A percentile compares a stretch with the other conserved stretches of the same genome.
Evolutionary conservation across 2,888 invertebrate species (phyloP).

Genomic region (Halocaridina rubra): DNA sequence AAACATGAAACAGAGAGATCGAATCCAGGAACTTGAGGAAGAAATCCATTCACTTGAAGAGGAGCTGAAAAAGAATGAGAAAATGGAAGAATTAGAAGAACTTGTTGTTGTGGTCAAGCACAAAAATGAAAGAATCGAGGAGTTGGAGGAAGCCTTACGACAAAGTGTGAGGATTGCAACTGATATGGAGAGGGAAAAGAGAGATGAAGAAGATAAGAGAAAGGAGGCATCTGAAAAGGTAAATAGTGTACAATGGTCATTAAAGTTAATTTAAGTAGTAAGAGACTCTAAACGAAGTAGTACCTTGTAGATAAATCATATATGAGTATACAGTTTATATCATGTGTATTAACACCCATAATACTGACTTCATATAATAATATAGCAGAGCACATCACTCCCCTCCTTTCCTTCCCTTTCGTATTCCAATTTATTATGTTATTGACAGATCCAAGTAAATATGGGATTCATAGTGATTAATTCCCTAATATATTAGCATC

Average conservation of each 20-base stretch:
- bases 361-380: too few relatives aligned
- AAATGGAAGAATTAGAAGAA: slow-evolving; percentile 62
- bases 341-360: not conserved
- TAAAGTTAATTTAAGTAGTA: too few relatives aligned
- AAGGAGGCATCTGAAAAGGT: slow-evolving; percentile 78
- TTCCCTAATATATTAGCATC: too few relatives aligned
- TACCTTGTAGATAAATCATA: too few relatives aligned
- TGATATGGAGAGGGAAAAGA: slow-evolving; percentile 76
- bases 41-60: slow-evolving; percentile 74
- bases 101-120: slow-evolving; percentile 66
- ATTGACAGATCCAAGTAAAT: too few relatives aligned
- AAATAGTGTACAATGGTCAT: slow-evolving; percentile 64
- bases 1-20: slow-evolving; percentile 66
- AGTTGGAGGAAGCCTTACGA: slow-evolving; percentile 85
- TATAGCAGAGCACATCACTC: too few relatives aligned
- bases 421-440: too few relatives aligned
- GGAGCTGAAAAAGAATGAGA: slow-evolving; percentile 68
- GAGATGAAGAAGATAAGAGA: slow-evolving; percentile 76
- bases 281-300: too few relatives aligned
- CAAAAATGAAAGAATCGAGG: slow-evolving; percentile 78
- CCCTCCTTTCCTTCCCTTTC: too few relatives aligned
- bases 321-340: too few relatives aligned
- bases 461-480: too few relatives aligned
- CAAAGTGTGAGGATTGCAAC: slow-evolving; percentile 82
- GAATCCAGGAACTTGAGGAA: slow-evolving; percentile 73